Conservation (phyloP, 2,113 vertebrate genomes). For the Halichoerus grypus region DNA sequence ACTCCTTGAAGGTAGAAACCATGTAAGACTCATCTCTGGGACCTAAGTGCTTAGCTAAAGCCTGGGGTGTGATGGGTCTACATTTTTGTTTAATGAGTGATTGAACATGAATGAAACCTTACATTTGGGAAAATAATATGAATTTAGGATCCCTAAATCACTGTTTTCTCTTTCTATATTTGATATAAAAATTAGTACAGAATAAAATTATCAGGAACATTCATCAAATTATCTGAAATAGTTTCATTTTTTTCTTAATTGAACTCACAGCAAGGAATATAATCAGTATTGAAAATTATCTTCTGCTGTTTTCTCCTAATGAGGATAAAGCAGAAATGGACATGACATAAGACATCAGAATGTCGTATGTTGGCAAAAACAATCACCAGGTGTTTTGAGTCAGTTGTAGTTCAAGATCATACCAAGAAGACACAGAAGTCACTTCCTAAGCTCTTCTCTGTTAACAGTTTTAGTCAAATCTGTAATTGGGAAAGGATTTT, state of each 20-base stretch:
- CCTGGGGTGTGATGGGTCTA: not conserved
- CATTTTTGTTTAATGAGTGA: not conserved
- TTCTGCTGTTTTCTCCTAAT: constrained; percentile 28
- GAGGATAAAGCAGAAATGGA: not conserved
- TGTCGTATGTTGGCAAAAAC: not conserved
- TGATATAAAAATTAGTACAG: not conserved
- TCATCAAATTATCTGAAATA: constrained; percentile 21
- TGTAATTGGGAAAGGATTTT: not conserved
- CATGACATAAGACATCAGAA: not conserved
- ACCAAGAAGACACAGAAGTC: not conserved
- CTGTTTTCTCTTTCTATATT: not conserved
- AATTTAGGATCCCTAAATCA: not conserved
- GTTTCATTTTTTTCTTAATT: not conserved
- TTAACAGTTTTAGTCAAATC: not conserved
- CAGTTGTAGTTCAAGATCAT: not conserved
- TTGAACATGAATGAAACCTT: not conserved
- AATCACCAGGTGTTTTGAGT: not conserved
- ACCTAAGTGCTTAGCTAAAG: not conserved
- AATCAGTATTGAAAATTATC: constrained; percentile 38
- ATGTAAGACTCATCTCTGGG: not conserved
- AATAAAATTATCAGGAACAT: not conserved
- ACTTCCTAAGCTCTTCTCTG: not conserved
- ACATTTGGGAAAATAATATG: constrained; percentile 31
- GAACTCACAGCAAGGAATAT: not conserved
- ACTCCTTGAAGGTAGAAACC: not conserved